Evolutionary conservation across 2,888 invertebrate genomes (phyloP).

Genomic region (Boloria euphrosyne): DNA sequence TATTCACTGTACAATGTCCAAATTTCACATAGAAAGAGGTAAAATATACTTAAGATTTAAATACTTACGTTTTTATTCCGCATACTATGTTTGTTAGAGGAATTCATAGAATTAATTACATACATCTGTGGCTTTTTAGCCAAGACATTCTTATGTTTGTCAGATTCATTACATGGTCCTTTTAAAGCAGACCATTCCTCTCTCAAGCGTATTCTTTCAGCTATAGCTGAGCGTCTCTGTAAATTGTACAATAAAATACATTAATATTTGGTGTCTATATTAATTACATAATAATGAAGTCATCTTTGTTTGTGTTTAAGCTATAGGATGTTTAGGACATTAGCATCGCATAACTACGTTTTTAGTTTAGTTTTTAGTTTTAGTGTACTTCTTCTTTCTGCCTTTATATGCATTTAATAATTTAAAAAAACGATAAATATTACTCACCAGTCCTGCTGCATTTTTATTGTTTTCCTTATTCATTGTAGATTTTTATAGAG

Average conservation of each 20-base stretch:
- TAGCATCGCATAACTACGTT: too few species aligned
- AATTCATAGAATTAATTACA: constrained; percentile 6
- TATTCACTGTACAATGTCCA: neutral
- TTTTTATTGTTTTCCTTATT: constrained; percentile 51
- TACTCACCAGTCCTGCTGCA: constrained; percentile 68
- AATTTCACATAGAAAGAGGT: neutral
- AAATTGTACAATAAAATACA: constrained; percentile 31
- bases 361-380: too few species aligned
- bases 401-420: too few species aligned
- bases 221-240: constrained; percentile 70
- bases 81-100: neutral
- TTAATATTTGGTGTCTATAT: neutral
- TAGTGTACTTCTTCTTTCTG: too few species aligned
- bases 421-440: neutral
- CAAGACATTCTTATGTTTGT: constrained; percentile 27
- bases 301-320: too few species aligned
- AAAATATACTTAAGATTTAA: neutral
- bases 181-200: constrained; percentile 73
- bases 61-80: constrained; percentile 14
- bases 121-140: constrained; percentile 34
- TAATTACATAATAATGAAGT: too few species aligned
- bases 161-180: constrained; percentile 48
- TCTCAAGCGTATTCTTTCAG: constrained; percentile 61
- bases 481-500: neutral
- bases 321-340: too few species aligned